Evolutionary conservation across 2,113 vertebrate species (phyloP), one percentile per base, ranked within the genome.

Genomic region (Sprattus sprattus): DNA sequence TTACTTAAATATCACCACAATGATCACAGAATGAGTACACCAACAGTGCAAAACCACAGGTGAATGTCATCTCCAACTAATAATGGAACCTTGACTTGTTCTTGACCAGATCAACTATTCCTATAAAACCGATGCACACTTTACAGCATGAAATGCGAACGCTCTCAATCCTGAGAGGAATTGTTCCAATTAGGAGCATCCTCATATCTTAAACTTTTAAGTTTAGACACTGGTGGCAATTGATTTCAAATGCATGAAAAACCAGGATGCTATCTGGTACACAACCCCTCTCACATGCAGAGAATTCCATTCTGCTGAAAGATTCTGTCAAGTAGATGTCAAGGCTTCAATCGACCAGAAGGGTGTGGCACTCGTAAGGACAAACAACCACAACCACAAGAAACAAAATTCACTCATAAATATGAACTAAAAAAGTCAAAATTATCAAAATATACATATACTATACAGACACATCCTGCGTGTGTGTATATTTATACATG

Each of bases 371-470:
- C 71, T 78, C 71, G 28, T 4, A 32, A 32, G 32, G 28, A 32
- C 71, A 78, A 78, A 32, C 71, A 78, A 78, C 32, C 71, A 78
- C 71, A 78, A 32, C 16, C 32, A 78, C 71, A 5, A 39, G 11
- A 78, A 78, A 78, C 28, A 78, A 10, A 78, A 78, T 15, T 32
- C 71, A 78, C 71, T 39, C 44, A 39, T 44, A 78, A 78, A 78
- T 78, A 78, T 78, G 71, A 78, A 78, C 20, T 11, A 78, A 78
- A n/a, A 11, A 28, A 67, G 64, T 67, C 83, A 88, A 90, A 87
- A 89, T 87, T 71, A 81, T 54, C 87, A 86, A 86, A 87, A 90
- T 87, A 90, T 87, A 88, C 84, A 88, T 87, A 88, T 86, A 87
- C 83, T 86, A 81, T 82, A 87, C 75, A 86, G 81, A 85, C n/a